Evolutionary conservation across 2,797 vertebrate species (phyloP).

Genomic region (Bradypus variegatus): DNA sequence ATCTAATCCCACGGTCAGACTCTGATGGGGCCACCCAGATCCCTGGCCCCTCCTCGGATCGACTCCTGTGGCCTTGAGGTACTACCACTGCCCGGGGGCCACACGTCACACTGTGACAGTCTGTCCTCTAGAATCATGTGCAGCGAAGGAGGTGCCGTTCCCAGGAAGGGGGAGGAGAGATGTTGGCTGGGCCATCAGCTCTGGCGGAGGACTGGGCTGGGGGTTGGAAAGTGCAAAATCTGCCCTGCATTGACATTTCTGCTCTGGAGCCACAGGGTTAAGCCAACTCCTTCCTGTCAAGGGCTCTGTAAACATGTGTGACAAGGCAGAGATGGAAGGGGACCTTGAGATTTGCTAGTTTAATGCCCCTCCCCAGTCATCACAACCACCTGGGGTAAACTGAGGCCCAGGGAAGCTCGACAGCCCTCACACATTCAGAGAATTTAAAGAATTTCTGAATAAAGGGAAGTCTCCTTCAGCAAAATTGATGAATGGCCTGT

Average conservation of each 20-base stretch:
- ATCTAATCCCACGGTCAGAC: neutral
- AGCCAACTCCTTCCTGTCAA: neutral
- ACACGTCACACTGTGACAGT: accelerated
- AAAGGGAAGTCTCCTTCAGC: neutral
- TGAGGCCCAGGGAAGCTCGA: neutral
- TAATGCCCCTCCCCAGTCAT: accelerated
- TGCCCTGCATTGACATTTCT: no score
- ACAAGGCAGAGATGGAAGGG: accelerated
- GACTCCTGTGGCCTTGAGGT: neutral
- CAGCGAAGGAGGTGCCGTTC: neutral
- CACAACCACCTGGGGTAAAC: neutral
- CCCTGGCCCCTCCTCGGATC: neutral
- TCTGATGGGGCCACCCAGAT: neutral
- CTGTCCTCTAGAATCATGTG: neutral
- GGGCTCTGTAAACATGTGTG: accelerated
- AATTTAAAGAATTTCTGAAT: neutral
- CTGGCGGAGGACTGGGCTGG: no score
- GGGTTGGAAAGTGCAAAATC: no score
- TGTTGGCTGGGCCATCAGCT: no score
- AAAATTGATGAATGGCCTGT: neutral
- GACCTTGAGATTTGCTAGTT: neutral
- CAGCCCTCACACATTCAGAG: neutral
- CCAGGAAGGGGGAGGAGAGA: neutral
- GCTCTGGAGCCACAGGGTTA: neutral
- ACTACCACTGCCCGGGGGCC: neutral